These are phyloP conservation scores for Gymnorhina tibicen DNA, from an alignment of 2,113 vertebrate genomes.

Conservation along the genomic window DNA sequence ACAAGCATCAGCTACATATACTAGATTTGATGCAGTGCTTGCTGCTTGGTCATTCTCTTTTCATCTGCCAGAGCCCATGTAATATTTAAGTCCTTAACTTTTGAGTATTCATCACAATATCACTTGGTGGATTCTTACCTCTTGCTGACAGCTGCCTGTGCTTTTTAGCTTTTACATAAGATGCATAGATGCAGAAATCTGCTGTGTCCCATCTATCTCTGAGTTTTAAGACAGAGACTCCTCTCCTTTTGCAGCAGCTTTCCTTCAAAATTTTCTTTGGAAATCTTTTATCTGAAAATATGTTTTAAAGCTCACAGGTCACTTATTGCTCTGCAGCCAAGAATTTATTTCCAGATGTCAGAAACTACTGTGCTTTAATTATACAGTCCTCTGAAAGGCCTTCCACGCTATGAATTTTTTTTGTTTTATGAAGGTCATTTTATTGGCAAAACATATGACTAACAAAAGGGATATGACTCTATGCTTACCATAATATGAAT, in stretches of 20 bases:
- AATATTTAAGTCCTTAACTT: background rate
- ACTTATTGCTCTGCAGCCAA: background rate
- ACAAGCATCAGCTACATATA: background rate
- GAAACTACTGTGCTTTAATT: background rate
- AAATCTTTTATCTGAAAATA: background rate
- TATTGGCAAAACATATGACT: constrained; percentile 18
- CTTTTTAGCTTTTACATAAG: background rate
- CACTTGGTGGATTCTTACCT: background rate
- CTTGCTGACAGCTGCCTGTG: background rate
- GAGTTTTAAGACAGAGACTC: background rate
- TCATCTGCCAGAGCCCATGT: background rate
- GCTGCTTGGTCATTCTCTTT: background rate
- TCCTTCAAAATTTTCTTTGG: background rate
- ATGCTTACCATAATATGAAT: background rate
- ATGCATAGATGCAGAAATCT: background rate
- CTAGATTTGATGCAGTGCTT: background rate
- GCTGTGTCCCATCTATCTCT: background rate
- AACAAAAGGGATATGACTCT: constrained; percentile 22
- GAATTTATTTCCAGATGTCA: background rate
- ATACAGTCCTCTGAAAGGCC: background rate
- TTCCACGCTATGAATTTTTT: background rate
- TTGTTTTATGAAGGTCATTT: background rate
- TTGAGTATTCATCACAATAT: background rate
- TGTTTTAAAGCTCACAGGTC: background rate
- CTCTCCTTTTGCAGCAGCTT: background rate